Evolutionary conservation across 2,797 vertebrate genomes (phyloP).

Genomic region (Adrianichthys oophorus): DNA sequence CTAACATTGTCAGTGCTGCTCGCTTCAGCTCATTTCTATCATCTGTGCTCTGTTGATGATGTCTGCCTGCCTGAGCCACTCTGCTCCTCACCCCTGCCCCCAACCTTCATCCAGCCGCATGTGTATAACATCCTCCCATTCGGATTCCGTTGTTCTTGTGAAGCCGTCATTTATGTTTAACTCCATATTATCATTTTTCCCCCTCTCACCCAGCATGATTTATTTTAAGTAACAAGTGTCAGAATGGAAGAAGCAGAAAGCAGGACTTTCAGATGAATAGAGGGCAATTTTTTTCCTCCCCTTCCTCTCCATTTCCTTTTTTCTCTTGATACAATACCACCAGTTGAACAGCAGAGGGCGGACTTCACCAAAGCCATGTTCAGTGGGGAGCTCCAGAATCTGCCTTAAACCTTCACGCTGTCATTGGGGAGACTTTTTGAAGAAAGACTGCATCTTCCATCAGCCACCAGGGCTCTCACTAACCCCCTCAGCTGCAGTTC

Average conservation of each 20-base stretch:
- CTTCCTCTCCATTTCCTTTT: constrained; percentile 24
- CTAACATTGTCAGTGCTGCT: constrained; percentile 47
- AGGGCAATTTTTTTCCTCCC: constrained; percentile 28
- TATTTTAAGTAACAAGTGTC: constrained; percentile 14
- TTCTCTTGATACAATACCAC: constrained; percentile 48
- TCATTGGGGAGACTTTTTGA: constrained; percentile 26
- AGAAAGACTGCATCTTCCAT: constrained; percentile 57
- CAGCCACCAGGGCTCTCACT: constrained; percentile 43
- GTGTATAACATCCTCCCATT: constrained; percentile 25
- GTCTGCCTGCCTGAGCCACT: constrained; percentile 82
- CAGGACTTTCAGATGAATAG: constrained; percentile 12
- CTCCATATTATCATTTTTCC: constrained; percentile 11
- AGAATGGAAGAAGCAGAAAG: constrained; percentile 2
- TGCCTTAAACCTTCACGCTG: constrained; percentile 55
- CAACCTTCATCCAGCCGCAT: constrained; percentile 48
- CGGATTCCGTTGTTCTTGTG: neutral
- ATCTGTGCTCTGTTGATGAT: constrained; percentile 71
- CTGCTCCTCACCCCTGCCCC: constrained; percentile 84
- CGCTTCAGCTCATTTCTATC: constrained; percentile 30
- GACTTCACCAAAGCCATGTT: constrained; percentile 46
- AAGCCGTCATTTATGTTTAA: neutral
- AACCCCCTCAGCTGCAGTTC: constrained; percentile 6
- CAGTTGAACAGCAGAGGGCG: constrained; percentile 65
- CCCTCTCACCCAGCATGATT: constrained; percentile 15
- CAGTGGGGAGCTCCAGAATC: constrained; percentile 65